These are phyloP conservation scores for Gymnothorax javanicus DNA, from an alignment of 2,797 vertebrate species.

Conservation along the genomic window DNA sequence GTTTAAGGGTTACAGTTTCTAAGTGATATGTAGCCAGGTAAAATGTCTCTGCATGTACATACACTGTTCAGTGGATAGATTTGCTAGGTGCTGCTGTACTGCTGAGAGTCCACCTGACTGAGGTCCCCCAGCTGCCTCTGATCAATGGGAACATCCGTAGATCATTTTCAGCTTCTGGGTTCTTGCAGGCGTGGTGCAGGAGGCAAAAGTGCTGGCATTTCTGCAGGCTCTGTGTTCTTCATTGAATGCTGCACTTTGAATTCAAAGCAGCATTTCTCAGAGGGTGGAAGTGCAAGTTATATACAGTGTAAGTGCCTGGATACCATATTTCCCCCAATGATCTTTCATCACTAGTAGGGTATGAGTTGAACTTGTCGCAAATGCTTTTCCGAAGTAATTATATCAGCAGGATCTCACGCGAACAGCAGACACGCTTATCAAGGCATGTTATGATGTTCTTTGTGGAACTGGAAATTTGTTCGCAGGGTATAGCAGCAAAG, in stretches of 20 bases:
- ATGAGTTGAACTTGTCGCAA: neutral
- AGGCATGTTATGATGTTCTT: neutral
- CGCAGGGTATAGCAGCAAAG: neutral
- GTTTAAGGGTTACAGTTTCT: neutral
- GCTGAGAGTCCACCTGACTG: constrained; percentile 37
- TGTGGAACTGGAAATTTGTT: neutral
- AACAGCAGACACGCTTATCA: neutral
- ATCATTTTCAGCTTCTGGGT: neutral
- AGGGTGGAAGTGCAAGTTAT: neutral
- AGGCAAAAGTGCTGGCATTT: neutral
- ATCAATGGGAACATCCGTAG: constrained; percentile 61
- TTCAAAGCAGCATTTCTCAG: constrained; percentile 20
- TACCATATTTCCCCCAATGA: neutral
- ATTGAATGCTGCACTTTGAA: constrained; percentile 7
- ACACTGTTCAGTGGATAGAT: neutral
- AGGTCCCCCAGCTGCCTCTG: constrained; percentile 57
- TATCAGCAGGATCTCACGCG: neutral
- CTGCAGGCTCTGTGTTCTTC: constrained; percentile 13
- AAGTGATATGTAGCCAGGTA: neutral
- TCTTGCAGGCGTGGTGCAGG: neutral
- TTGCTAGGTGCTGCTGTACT: too few species aligned
- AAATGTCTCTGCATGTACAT: neutral
- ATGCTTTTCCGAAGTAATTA: neutral
- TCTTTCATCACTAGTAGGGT: neutral
- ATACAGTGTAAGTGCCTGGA: neutral